phyloP scores from a whole-genome alignment of 2,888 invertebrate species.

The Epinotia ramella region DNA sequence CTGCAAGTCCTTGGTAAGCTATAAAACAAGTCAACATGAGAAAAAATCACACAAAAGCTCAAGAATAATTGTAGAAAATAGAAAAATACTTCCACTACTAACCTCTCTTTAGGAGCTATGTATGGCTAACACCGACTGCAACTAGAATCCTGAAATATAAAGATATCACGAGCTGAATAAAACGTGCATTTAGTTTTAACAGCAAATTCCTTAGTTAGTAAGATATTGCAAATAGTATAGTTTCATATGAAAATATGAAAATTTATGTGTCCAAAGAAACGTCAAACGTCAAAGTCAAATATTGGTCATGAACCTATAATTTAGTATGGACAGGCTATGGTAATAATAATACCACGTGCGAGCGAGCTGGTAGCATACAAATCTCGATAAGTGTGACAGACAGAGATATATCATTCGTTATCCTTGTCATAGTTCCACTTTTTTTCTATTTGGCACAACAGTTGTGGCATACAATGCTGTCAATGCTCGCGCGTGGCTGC shows the following conservation, averaged over 20 bases:
- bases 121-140: neutral
- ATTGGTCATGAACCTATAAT: too few relatives aligned
- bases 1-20: slow-evolving; percentile 70
- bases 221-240: neutral
- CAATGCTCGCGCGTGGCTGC: too few relatives aligned
- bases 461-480: too few relatives aligned
- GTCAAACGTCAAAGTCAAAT: slow-evolving; percentile 15
- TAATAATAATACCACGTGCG: too few relatives aligned
- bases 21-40: slow-evolving; percentile 56
- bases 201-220: neutral
- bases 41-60: slow-evolving; percentile 23
- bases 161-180: neutral
- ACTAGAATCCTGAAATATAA: neutral
- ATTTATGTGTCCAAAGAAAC: neutral
- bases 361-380: too few relatives aligned
- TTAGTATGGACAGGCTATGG: too few relatives aligned
- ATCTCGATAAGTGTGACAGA: too few relatives aligned
- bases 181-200: neutral
- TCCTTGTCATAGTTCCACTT: too few relatives aligned
- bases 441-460: too few relatives aligned
- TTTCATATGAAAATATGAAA: neutral
- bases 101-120: slow-evolving; percentile 16
- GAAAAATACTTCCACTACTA: slow-evolving; percentile 20
- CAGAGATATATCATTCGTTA: too few relatives aligned
- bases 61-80: neutral